A percentile compares a stretch with the other conserved stretches of the same genome.
Conservation (phyloP, 2,888 invertebrate genomes). For the Melinopterus prodromus region DNA sequence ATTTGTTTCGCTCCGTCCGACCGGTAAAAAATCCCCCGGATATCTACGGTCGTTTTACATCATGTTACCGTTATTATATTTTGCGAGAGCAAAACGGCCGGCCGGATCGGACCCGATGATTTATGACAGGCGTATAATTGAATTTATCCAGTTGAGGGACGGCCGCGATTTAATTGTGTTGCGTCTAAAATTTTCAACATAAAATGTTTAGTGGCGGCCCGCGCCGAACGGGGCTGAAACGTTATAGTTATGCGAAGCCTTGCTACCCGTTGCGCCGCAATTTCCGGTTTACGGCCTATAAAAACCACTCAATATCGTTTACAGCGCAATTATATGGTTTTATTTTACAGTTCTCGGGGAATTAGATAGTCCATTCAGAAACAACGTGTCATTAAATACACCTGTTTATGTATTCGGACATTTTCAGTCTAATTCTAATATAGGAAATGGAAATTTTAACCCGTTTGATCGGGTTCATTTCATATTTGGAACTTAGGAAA, state of each 20-base stretch:
- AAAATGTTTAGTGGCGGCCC: not conserved
- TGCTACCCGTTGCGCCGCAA: not conserved
- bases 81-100: constrained; percentile 4
- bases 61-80: not conserved
- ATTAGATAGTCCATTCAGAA: not conserved
- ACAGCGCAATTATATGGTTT: not conserved
- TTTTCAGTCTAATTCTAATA: not conserved
- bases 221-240: not conserved
- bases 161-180: not conserved
- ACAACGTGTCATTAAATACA: not conserved
- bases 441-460: not conserved
- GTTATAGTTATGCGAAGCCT: not conserved
- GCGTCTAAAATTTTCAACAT: constrained; percentile 4
- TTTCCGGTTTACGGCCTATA: not conserved
- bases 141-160: not conserved
- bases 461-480: too few relatives aligned
- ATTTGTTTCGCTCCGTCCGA: not conserved
- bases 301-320: constrained; percentile 4
- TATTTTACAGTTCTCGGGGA: not conserved
- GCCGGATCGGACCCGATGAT: not conserved
- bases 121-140: constrained; percentile 4
- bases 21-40: not conserved
- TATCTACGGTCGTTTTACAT: not conserved
- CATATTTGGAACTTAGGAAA: too few relatives aligned
- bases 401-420: not conserved